Percentiles rank a stretch among this genome's conserved stretches.
phyloP scores from a whole-genome alignment of 2,888 invertebrate species.

The Tridacna gigas region DNA sequence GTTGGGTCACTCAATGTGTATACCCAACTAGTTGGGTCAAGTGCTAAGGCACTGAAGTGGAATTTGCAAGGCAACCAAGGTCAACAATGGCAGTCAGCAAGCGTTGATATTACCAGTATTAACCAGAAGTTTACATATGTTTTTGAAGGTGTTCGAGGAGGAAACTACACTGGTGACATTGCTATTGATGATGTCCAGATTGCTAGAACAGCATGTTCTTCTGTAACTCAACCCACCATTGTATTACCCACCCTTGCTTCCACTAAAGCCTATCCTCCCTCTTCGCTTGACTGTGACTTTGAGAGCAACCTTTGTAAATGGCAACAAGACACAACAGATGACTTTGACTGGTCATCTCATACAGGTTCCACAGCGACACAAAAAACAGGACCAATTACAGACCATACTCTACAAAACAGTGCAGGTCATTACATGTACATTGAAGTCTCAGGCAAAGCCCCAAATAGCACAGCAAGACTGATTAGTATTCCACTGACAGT shows the following conservation, averaged over 20 bases:
- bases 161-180: slow-evolving; percentile 79
- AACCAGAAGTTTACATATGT: slow-evolving; percentile 66
- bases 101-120: slow-evolving; percentile 48
- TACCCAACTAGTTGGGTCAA: slow-evolving; percentile 60
- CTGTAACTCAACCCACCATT: slow-evolving; percentile 47
- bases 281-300: slow-evolving; percentile 78
- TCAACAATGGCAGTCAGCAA: slow-evolving; percentile 73
- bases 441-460: slow-evolving; percentile 66
- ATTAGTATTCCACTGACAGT: slow-evolving; percentile 66
- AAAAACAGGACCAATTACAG: slow-evolving; percentile 79
- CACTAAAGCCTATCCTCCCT: slow-evolving; percentile 70
- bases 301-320: slow-evolving; percentile 78
- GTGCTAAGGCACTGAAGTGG: slow-evolving; percentile 56
- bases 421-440: slow-evolving; percentile 77
- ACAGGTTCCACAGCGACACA: slow-evolving; percentile 68
- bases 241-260: slow-evolving; percentile 67
- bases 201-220: slow-evolving; percentile 60
- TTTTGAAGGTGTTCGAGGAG: slow-evolving; percentile 80
- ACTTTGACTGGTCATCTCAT: slow-evolving; percentile 79
- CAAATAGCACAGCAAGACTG: slow-evolving; percentile 75
- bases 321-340: slow-evolving; percentile 77
- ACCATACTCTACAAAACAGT: slow-evolving; percentile 79
- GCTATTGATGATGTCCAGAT: slow-evolving; percentile 81
- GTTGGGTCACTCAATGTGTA: slow-evolving; percentile 79
- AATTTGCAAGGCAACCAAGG: slow-evolving; percentile 73